Percentiles rank a stretch among this genome's conserved stretches.
Conservation (phyloP, 1,140 invertebrate genomes). For the Venturia canescens region DNA sequence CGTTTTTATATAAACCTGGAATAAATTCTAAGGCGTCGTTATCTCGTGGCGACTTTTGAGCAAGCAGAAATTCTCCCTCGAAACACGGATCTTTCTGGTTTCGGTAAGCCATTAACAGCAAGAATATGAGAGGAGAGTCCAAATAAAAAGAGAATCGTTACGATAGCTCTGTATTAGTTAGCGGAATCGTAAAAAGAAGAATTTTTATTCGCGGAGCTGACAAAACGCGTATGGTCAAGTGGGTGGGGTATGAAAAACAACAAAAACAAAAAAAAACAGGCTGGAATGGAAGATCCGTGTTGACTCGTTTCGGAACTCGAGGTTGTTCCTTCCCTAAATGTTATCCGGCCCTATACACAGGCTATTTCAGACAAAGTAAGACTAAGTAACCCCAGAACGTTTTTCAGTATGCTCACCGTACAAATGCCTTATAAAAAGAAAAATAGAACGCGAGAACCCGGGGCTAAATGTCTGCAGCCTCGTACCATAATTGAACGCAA, state of each 20-base stretch:
- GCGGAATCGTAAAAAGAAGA: background rate
- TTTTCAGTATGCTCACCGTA: background rate
- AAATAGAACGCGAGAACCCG: too few species aligned
- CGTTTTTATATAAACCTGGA: background rate
- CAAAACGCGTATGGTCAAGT: background rate
- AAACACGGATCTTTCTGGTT: background rate
- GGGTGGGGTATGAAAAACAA: background rate
- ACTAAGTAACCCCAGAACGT: too few species aligned
- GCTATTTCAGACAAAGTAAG: background rate
- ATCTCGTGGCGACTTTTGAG: background rate
- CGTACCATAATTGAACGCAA: too few species aligned
- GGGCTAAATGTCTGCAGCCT: too few species aligned
- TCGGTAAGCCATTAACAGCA: background rate
- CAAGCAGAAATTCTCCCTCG: background rate
- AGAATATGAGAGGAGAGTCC: background rate
- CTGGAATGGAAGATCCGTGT: constrained; percentile 29
- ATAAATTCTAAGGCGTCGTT: background rate
- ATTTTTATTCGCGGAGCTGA: constrained; percentile 12
- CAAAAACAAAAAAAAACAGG: constrained; percentile 19
- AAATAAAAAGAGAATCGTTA: constrained; percentile 5
- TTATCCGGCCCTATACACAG: background rate
- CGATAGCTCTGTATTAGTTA: background rate
- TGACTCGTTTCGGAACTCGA: constrained; percentile 30
- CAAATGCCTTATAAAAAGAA: background rate
- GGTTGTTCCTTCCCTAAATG: background rate